phyloP scores from a whole-genome alignment of 2,797 vertebrate species.

The Rousettus madagascariensis region DNA sequence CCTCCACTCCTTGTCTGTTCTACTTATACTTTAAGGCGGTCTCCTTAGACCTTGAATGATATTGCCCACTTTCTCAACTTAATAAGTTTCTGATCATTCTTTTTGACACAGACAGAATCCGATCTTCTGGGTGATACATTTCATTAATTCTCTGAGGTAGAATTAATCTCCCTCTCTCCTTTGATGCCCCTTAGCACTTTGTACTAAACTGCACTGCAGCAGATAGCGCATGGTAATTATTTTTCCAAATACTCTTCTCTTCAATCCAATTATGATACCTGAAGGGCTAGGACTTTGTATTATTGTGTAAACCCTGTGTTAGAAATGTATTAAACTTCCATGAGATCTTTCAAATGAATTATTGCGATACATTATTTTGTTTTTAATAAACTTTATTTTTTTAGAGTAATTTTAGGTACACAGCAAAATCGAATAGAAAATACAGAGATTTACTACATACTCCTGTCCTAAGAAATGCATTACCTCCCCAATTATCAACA shows the following conservation, averaged over 20 bases:
- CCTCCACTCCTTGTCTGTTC: not conserved
- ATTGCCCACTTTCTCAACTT: not conserved
- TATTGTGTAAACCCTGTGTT: not conserved
- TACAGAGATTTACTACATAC: not conserved
- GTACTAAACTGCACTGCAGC: not conserved
- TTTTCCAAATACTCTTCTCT: not conserved
- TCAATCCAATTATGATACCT: conserved; percentile 1
- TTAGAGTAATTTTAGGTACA: not conserved
- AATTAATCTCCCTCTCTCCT: not conserved
- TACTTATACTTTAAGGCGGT: not conserved
- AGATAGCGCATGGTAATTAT: not conserved
- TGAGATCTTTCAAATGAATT: conserved; percentile 11
- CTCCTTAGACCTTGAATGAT: not conserved
- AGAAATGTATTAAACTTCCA: not conserved
- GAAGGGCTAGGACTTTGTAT: not conserved
- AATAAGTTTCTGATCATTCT: not conserved
- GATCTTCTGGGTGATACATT: not conserved
- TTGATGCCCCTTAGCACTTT: not conserved
- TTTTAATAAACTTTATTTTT: not conserved
- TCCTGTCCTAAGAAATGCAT: not conserved
- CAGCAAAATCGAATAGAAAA: not conserved
- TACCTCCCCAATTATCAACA: not conserved
- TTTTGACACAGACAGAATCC: not conserved
- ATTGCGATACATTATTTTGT: not conserved
- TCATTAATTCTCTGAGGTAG: not conserved